phyloP scores from a whole-genome alignment of 2,113 vertebrate species.

The Tretioscincus oriximinensis region DNA sequence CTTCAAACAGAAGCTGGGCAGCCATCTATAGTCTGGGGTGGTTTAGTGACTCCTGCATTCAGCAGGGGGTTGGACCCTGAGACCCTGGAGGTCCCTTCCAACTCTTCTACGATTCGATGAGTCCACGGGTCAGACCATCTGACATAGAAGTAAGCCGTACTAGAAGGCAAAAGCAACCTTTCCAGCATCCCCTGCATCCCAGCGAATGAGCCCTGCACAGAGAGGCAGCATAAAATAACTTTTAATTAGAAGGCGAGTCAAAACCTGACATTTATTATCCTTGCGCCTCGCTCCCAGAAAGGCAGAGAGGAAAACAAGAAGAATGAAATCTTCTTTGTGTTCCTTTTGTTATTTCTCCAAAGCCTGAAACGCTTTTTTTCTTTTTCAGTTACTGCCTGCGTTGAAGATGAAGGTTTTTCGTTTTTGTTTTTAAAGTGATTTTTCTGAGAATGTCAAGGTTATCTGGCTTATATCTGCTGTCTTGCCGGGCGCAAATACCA shows the following conservation, averaged over 20 bases:
- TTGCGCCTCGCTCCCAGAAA: neutral
- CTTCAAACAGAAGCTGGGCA: too few species aligned
- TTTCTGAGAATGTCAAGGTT: neutral
- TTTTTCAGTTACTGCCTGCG: neutral
- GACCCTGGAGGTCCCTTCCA: neutral
- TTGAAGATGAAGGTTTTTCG: neutral
- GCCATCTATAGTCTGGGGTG: too few species aligned
- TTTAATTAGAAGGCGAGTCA: neutral
- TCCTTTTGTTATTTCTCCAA: neutral
- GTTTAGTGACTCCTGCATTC: too few species aligned
- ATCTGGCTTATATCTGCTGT: constrained; percentile 14
- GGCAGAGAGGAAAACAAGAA: neutral
- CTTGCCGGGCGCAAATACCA: too few species aligned
- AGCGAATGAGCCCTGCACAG: neutral
- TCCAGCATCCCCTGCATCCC: neutral
- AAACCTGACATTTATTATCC: neutral
- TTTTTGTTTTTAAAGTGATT: too few species aligned
- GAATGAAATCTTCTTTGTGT: neutral
- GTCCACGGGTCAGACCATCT: neutral
- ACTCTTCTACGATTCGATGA: neutral
- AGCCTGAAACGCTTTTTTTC: neutral
- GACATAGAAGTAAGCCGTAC: too few species aligned
- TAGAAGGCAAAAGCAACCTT: neutral
- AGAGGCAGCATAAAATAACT: neutral
- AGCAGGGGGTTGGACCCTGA: too few species aligned